Evolutionary conservation across 2,888 invertebrate species (phyloP), one percentile per base, ranked within the genome.

Genomic region (Empis livida): DNA sequence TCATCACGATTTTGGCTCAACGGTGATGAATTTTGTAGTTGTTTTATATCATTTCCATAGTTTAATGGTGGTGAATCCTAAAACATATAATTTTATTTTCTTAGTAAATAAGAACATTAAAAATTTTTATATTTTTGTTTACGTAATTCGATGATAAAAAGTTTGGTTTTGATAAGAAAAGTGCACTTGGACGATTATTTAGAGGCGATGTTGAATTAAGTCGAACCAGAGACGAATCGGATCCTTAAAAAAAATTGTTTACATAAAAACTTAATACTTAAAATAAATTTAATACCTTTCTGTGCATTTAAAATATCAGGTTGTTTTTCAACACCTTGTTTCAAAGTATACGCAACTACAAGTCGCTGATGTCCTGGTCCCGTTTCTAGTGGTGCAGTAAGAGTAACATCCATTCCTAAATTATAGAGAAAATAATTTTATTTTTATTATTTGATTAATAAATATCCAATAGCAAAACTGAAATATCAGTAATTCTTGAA

Each of bases 321-420:
- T 56, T 84, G 84, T 32, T 78, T 77, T 57, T 78, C 78, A 32
- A 77, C 76, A n/a, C 78, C 77, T 13, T 82, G 81, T 63, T 89
- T 88, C 53, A 89, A 75, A 11, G 88, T 88, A 57, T 89, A 89
- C 11, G 88, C 87, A 16, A 89, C 88, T 38, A 89, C 88, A 61
- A 88, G 87, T 55, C 87, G 76, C 57, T 87, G 79, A 56, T 88
- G 87, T 1, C 85, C 87, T 31, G 87, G 84, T 54, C 86, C 87
- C 38, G 87, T 80, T 64, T 82, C 82, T 57, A 82, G 67, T 71
- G 80, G 79, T 14, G 80, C 69, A 17, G 70, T 70, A n/a, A 70
- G 66, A 30, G 70, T 70, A 40, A 70, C 68, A 59, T 70, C 70
- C 68, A 70, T 70, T 45, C 69, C 69, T 69, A 38, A 35, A 27